Evolutionary conservation across 2,888 invertebrate genomes (phyloP).

Genomic region (Embidobia sp.): DNA sequence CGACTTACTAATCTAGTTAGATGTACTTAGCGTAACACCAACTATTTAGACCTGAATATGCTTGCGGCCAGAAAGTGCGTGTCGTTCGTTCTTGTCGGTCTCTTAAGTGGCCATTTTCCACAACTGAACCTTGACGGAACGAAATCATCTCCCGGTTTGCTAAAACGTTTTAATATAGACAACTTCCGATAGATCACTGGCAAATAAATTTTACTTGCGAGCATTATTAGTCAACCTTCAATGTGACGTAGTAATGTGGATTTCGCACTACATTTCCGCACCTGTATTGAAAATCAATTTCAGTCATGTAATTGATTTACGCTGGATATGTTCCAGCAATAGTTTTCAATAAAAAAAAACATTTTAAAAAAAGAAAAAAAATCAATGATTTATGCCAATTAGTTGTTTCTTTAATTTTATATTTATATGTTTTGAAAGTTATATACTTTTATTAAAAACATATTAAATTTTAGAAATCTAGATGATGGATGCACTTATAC

Average conservation of each 20-base stretch:
- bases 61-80: constrained; percentile 65
- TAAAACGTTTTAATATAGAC: constrained; percentile 80
- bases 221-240: constrained; percentile 20
- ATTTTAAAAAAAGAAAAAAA: too few species aligned
- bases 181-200: constrained; percentile 39
- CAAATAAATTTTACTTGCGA: constrained; percentile 53
- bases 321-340: too few species aligned
- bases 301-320: too few species aligned
- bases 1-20: constrained; percentile 82
- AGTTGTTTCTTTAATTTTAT: too few species aligned
- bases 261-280: constrained; percentile 38
- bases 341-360: too few species aligned
- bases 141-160: constrained; percentile 76
- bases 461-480: too few species aligned
- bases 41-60: constrained; percentile 80
- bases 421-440: too few species aligned
- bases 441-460: too few species aligned
- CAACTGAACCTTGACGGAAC: constrained; percentile 61
- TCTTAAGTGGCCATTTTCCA: constrained; percentile 58
- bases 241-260: constrained; percentile 15
- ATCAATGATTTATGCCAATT: too few species aligned
- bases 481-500: too few species aligned
- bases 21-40: constrained; percentile 81
- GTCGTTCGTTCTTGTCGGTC: constrained; percentile 53
- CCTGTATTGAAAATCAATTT: too few species aligned